A percentile compares a stretch with the other conserved stretches of the same genome.
Conservation (phyloP, 1,140 invertebrate genomes). For the Drosophila varians region DNA sequence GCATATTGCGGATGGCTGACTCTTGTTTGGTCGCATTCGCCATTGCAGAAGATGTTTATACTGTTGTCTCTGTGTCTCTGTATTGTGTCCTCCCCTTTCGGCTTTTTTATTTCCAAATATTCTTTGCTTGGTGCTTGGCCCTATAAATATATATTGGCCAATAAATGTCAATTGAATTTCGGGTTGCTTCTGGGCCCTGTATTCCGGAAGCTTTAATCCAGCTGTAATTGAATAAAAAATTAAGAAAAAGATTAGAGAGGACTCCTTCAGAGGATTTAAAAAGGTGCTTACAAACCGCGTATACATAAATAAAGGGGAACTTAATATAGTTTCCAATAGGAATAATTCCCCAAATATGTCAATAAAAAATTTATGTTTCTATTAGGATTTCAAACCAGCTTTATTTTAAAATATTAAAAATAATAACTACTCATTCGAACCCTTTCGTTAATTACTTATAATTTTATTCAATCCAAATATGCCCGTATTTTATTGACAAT, state of each 20-base stretch:
- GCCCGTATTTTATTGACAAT: neutral
- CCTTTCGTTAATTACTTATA: too few relatives aligned
- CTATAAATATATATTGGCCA: constrained; percentile 78
- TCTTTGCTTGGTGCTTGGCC: constrained; percentile 42
- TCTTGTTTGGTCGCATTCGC: constrained; percentile 28
- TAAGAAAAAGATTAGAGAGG: neutral
- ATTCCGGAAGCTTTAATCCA: constrained; percentile 7
- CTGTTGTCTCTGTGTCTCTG: constrained; percentile 12
- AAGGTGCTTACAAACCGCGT: neutral
- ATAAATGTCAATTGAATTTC: constrained; percentile 78
- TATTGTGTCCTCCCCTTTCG: constrained; percentile 15
- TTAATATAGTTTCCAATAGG: too few relatives aligned
- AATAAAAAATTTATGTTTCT: too few relatives aligned
- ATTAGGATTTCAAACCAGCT: too few relatives aligned
- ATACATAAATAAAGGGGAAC: too few relatives aligned
- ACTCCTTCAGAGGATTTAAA: neutral
- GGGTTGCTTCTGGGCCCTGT: constrained; percentile 24
- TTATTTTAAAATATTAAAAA: too few relatives aligned
- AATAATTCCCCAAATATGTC: too few relatives aligned
- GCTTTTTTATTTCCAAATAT: constrained; percentile 13
- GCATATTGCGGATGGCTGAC: constrained; percentile 45
- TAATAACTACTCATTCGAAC: too few relatives aligned
- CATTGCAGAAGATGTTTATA: constrained; percentile 47
- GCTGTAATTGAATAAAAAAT: constrained; percentile 56
- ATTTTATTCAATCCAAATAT: neutral